Percentiles rank a stretch among this genome's conserved stretches.
Conservation (phyloP, 2,888 invertebrate species). For the Eupithecia dodoneata region DNA sequence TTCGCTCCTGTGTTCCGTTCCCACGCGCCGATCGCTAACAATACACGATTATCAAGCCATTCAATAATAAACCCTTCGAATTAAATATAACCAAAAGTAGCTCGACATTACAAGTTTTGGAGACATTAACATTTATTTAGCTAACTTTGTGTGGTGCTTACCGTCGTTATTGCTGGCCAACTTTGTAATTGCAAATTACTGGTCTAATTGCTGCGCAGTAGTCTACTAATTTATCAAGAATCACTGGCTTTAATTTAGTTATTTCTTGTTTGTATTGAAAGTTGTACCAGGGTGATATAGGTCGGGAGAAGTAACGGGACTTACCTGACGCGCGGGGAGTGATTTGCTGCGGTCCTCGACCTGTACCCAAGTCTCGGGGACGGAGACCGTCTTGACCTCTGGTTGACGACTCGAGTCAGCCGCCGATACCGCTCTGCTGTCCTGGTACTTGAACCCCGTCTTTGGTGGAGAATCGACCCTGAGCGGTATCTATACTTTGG, state of each 20-base stretch:
- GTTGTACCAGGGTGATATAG: conserved; percentile 52
- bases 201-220: conserved; percentile 27
- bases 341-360: conserved; percentile 69
- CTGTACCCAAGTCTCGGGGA: conserved; percentile 56
- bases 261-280: conserved; percentile 20
- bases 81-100: conserved; percentile 37
- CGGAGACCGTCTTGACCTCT: conserved; percentile 73
- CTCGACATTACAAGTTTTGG: conserved; percentile 14
- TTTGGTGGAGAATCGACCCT: conserved; percentile 30
- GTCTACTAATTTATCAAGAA: conserved; percentile 21
- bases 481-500: conserved; percentile 28
- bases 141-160: conserved; percentile 33
- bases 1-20: conserved; percentile 63
- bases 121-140: conserved; percentile 34
- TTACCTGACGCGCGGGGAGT: conserved; percentile 63
- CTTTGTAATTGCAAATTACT: conserved; percentile 45
- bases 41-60: conserved; percentile 48
- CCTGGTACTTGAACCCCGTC: conserved; percentile 59
- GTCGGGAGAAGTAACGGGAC: conserved; percentile 69
- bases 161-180: conserved; percentile 37
- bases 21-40: conserved; percentile 60
- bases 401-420: conserved; percentile 60
- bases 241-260: conserved; percentile 19
- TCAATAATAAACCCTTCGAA: conserved; percentile 50
- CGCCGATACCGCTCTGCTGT: conserved; percentile 63